Base-by-base conservation (phyloP, 2,888 invertebrate genomes). In the Pomacea canaliculata region DNA sequence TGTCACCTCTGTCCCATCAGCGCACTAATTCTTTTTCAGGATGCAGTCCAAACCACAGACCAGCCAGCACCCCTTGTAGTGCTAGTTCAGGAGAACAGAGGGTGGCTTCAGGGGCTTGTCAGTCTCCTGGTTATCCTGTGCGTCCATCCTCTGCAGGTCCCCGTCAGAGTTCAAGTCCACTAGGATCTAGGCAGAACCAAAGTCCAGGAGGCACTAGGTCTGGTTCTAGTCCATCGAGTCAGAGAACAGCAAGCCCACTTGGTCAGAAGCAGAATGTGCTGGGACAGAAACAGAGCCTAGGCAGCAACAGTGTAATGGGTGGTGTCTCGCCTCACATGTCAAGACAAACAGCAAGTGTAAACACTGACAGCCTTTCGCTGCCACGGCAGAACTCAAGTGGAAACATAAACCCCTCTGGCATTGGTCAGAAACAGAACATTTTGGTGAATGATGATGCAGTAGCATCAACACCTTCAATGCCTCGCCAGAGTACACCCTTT, bases 121-220 rank as follows among this genome's bases (percentile, higher is more conserved):
- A 71, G 56, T 70, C 65, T 19, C 73, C 73, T n/a, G 72, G 69
- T 37, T 67, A 67, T 70, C 78, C 68, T 37, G 72, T 75, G 59
- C 70, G 73, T 56, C 67, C 72, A 46, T 74, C 74, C 18, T 74
- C 74, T 12, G 74, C 74, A 27, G 74, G 74, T 5, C 74, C 74
- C 18, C 68, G 74, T 62, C 74, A 74, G n/a, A 60, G 62, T 9
- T 74, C 74, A 10, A 74, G 74, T 62, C 74, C 74, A 0, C 19
- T 69, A 16, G 74, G 74, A 12, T n/a, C 69, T 19, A 68, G 48
- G 37, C 27, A n/a, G 8, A 68, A 27, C 37, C 19, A n/a, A 13
- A 68, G 68, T 37, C 68, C 68, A 19, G 19, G 37, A 19, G 12
- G 37, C 13, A 12, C 68, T 9, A 48, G 19, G 60, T 56, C 73